Base-by-base conservation (phyloP, 2,888 invertebrate species). In the Drosophila quinaria region DNA sequence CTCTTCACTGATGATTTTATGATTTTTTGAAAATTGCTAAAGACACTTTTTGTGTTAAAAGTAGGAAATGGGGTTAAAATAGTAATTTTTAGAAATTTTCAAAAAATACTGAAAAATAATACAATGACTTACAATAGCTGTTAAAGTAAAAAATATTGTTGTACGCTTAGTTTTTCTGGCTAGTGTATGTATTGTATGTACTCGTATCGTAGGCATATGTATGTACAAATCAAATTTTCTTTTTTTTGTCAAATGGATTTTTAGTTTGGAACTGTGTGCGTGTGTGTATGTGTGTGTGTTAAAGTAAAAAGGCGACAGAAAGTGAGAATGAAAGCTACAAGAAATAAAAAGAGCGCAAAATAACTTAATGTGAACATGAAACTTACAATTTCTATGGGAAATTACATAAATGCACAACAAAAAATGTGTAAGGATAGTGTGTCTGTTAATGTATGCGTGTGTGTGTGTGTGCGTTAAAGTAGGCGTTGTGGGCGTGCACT, bases 141-240 rank as follows among this genome's bases (percentile, higher is more conserved):
- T n/a, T n/a, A n/a, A n/a, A n/a, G n/a, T n/a, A n/a, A n/a, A n/a
- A n/a, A n/a, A n/a, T n/a, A n/a, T n/a, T n/a, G n/a, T n/a, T n/a
- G n/a, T n/a, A n/a, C n/a, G n/a, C n/a, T n/a, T n/a, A n/a, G n/a
- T n/a, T n/a, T n/a, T n/a, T n/a, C n/a, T n/a, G n/a, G n/a, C n/a
- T n/a, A n/a, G n/a, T n/a, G n/a, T n/a, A n/a, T n/a, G n/a, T n/a
- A n/a, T n/a, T 19, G 29, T 6, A 25, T 25, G 22, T 25, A 25
- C 22, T 25, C 22, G 33, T 51, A 35, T 35, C 35, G 49, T 31
- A 51, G 37, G 49, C 55, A 44, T 41, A 41, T 25, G 33, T 74
- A 74, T 76, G 42, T 73, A 73, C 67, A 73, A 67, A 74, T 74
- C 51, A 66, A 63, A 62, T 49, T 17, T 11, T 60, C 17, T 65